Conservation (phyloP, 2,797 vertebrate species). For the Falco novaeseelandiae region DNA sequence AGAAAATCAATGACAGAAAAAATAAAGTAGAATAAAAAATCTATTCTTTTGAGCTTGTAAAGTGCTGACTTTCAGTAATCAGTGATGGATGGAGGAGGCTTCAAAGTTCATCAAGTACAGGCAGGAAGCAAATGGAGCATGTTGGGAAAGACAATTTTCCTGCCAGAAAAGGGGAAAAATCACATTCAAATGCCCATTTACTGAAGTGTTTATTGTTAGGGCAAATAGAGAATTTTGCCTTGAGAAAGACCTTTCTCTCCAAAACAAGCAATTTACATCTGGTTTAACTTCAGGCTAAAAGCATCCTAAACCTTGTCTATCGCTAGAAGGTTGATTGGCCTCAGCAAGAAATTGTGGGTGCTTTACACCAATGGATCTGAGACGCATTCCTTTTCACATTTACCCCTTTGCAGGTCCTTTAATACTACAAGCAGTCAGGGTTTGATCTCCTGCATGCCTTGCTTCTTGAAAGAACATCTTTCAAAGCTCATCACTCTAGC, state of each 20-base stretch:
- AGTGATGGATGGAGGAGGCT: neutral
- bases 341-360: neutral
- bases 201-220: neutral
- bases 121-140: neutral
- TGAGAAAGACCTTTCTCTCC: neutral
- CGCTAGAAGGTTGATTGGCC: neutral
- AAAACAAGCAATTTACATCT: conserved; percentile 5
- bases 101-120: neutral
- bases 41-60: neutral
- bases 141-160: neutral
- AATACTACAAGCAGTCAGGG: neutral
- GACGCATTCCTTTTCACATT: neutral
- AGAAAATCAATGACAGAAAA: neutral
- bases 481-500: neutral
- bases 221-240: conserved; percentile 28
- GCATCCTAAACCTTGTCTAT: neutral
- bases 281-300: neutral
- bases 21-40: neutral
- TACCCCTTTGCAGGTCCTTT: neutral
- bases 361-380: neutral
- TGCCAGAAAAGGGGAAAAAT: neutral
- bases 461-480: neutral
- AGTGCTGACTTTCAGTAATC: neutral
- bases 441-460: neutral
- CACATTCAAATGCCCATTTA: neutral